Percentiles rank a stretch among this genome's conserved stretches.
Conservation (phyloP, 2,888 invertebrate species). For the Spilosoma lubricipeda region DNA sequence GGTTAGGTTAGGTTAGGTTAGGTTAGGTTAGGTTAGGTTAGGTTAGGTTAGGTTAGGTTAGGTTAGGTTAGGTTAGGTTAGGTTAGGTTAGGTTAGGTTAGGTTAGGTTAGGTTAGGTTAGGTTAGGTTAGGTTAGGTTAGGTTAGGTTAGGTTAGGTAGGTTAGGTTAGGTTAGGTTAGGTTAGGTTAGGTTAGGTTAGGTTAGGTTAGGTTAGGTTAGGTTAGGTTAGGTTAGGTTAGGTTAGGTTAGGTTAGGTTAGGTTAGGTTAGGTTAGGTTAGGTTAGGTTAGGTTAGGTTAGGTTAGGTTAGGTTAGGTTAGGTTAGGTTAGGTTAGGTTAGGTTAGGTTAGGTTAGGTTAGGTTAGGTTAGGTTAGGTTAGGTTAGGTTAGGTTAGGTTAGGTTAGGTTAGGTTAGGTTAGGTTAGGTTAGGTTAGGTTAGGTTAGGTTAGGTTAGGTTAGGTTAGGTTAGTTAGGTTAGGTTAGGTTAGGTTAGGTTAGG, state of each 20-base stretch:
- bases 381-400: too few relatives aligned
- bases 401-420: too few relatives aligned
- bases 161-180: too few relatives aligned
- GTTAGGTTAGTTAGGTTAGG: too few relatives aligned
- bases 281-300: too few relatives aligned
- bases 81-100: constrained; percentile 8
- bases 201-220: constrained; percentile 8
- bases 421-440: too few relatives aligned
- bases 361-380: too few relatives aligned
- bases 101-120: constrained; percentile 8
- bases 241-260: constrained; percentile 6
- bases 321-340: constrained; percentile 23
- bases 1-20: constrained; percentile 8
- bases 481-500: too few relatives aligned
- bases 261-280: constrained; percentile 8
- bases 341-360: constrained; percentile 12
- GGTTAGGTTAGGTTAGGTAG: too few relatives aligned
- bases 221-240: constrained; percentile 8
- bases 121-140: too few relatives aligned
- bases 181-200: constrained; percentile 8
- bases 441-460: too few relatives aligned
- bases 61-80: constrained; percentile 8
- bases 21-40: constrained; percentile 8
- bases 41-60: constrained; percentile 8
- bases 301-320: constrained; percentile 23